Conservation (phyloP, 1,140 invertebrate species). For the Sesamia nonagrioides region DNA sequence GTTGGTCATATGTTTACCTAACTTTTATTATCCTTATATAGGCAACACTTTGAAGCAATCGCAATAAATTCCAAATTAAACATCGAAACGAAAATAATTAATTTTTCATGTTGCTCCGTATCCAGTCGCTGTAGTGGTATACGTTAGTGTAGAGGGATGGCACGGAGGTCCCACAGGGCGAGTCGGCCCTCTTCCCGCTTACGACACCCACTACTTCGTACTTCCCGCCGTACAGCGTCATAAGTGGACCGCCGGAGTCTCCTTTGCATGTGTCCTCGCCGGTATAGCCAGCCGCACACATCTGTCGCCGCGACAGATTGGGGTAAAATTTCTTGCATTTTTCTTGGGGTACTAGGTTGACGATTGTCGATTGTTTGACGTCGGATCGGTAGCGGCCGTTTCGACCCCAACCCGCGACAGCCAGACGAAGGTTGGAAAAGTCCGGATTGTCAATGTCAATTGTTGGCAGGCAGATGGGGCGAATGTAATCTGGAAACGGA, state of each 20-base stretch:
- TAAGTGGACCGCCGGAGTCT: constrained; percentile 79
- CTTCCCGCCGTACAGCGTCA: constrained; percentile 73
- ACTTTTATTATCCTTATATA: no score
- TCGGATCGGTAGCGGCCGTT: constrained; percentile 65
- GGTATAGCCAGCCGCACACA: constrained; percentile 74
- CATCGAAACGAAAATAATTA: constrained; percentile 47
- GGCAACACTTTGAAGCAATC: background rate
- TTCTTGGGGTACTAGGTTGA: constrained; percentile 71
- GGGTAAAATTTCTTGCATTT: constrained; percentile 70
- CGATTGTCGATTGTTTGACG: constrained; percentile 77
- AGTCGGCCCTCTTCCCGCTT: constrained; percentile 77
- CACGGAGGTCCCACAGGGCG: constrained; percentile 75
- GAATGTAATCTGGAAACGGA: constrained; percentile 69
- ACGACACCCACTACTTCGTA: constrained; percentile 77
- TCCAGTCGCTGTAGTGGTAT: constrained; percentile 77
- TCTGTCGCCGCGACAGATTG: constrained; percentile 61
- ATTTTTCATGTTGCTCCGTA: constrained; percentile 65
- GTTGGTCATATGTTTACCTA: no score
- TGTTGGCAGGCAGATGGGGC: constrained; percentile 77
- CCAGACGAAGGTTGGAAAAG: constrained; percentile 70
- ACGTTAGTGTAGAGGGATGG: constrained; percentile 81
- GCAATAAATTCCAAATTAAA: background rate
- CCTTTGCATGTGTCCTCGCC: constrained; percentile 81
- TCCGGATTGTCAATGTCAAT: constrained; percentile 72
- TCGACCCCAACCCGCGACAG: constrained; percentile 78